Percentiles rank a stretch among this genome's conserved stretches.
These are phyloP conservation scores for Zaprionus vittiger DNA, from an alignment of 1,140 invertebrate species.

Conservation along the genomic window DNA sequence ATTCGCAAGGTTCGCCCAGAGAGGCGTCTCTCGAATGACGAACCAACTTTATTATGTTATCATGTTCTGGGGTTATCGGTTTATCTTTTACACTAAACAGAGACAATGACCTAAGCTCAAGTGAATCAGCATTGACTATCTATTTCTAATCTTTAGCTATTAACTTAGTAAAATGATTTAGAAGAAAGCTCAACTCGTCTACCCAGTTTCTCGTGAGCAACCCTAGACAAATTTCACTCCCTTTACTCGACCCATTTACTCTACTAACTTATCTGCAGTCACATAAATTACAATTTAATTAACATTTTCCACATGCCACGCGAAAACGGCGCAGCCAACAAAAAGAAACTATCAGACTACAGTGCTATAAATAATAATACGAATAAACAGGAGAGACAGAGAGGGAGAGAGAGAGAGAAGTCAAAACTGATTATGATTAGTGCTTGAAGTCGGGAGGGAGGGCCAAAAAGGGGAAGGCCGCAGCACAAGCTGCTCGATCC, in stretches of 20 bases:
- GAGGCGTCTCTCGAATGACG: not conserved
- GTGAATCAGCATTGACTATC: not conserved
- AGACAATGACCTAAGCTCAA: constrained; percentile 9
- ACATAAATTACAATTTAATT: constrained; percentile 78
- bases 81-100: not conserved
- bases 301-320: constrained; percentile 65
- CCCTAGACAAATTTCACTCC: not conserved
- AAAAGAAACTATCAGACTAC: constrained; percentile 37
- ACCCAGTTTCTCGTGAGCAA: too few relatives aligned
- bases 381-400: not conserved
- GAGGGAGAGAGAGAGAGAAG: constrained; percentile 21
- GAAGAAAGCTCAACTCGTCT: not conserved
- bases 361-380: constrained; percentile 71
- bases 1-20: not conserved
- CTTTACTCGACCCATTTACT: constrained; percentile 23
- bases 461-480: not conserved
- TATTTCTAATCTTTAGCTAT: not conserved
- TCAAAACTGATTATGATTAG: constrained; percentile 70
- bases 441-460: constrained; percentile 14
- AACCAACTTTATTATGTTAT: not conserved
- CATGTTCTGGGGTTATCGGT: not conserved
- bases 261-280: constrained; percentile 47
- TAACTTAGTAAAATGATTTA: not conserved
- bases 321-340: constrained; percentile 27
- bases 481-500: constrained; percentile 35